A percentile compares a stretch with the other conserved stretches of the same genome.
Evolutionary conservation across 2,113 vertebrate species (phyloP).

Genomic region (Todiramphus saurophagus): DNA sequence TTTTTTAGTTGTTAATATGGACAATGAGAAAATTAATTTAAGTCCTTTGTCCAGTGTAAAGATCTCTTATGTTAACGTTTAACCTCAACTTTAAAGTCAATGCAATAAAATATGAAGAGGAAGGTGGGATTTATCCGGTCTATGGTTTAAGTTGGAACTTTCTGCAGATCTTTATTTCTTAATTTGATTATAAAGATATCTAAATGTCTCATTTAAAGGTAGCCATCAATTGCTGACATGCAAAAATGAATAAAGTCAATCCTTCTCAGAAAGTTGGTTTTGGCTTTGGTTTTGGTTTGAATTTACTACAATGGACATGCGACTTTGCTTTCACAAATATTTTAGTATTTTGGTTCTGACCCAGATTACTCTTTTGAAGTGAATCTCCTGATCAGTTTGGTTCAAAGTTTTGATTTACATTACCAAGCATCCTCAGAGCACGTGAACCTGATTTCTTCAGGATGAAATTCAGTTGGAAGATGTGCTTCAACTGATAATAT

Average conservation of each 20-base stretch:
- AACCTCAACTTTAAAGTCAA: neutral
- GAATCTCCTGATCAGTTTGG: neutral
- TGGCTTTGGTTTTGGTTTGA: fast-evolving
- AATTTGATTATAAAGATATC: neutral
- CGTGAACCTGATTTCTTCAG: neutral
- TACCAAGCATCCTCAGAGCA: neutral
- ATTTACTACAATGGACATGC: neutral
- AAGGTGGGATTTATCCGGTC: neutral
- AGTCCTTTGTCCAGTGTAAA: neutral
- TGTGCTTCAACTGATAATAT: neutral
- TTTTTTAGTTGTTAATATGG: neutral
- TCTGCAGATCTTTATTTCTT: neutral
- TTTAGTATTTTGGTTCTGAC: neutral
- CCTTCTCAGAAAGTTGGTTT: neutral
- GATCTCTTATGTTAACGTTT: neutral
- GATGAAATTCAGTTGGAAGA: neutral
- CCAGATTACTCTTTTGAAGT: neutral
- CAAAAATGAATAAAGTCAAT: neutral
- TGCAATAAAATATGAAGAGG: neutral
- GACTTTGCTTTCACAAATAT: neutral
- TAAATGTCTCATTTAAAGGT: neutral
- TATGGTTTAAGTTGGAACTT: neutral
- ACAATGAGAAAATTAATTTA: neutral
- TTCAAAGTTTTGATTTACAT: neutral
- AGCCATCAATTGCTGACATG: neutral